These are phyloP conservation scores for Aproaerema taeniolella DNA, from an alignment of 2,888 invertebrate species.

Conservation along the genomic window DNA sequence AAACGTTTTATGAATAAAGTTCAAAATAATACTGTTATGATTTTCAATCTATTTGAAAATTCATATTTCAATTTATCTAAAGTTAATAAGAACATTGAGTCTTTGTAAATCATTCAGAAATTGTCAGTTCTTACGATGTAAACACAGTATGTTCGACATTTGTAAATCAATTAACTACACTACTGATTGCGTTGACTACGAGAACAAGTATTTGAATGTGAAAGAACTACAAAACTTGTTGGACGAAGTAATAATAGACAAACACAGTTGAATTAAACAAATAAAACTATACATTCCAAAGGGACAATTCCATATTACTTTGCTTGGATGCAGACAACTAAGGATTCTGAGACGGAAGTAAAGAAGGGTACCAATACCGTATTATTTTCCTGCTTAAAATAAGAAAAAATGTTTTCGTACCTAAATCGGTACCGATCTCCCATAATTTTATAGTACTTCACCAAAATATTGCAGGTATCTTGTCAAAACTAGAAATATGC, in stretches of 20 bases:
- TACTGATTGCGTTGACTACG: slow-evolving; percentile 1
- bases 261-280: neutral
- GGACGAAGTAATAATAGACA: neutral
- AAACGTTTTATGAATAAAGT: no score
- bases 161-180: no score
- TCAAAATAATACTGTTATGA: no score
- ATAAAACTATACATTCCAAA: neutral
- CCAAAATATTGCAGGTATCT: slow-evolving; percentile 2
- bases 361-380: neutral
- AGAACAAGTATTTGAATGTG: neutral
- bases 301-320: slow-evolving; percentile 5
- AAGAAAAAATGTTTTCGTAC: neutral
- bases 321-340: neutral
- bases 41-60: no score
- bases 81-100: no score
- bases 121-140: no score
- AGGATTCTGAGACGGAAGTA: neutral
- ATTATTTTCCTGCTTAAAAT: neutral
- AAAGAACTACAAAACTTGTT: neutral
- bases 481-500: neutral
- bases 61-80: no score
- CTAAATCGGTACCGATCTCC: no score
- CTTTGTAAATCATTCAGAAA: no score
- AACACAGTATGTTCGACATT: no score
- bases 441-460: neutral